Evolutionary conservation across 2,113 vertebrate genomes (phyloP).

Genomic region (Rhinoderma darwinii): DNA sequence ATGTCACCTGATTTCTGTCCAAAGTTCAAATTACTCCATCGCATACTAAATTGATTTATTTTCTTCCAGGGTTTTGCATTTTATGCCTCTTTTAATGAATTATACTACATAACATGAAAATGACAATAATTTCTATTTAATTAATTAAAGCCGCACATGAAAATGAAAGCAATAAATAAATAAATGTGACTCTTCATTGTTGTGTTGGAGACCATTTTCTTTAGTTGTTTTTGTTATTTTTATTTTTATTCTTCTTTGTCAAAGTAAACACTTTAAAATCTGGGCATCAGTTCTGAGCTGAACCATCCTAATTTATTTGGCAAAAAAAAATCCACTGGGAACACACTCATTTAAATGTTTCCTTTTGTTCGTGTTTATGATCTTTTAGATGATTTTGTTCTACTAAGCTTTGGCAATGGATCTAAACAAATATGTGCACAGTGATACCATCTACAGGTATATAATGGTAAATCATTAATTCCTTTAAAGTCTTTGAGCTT

Average conservation of each 20-base stretch:
- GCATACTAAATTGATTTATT: not conserved
- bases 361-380: slow-evolving; percentile 43
- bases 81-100: not conserved
- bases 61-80: not conserved
- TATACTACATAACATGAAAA: not conserved
- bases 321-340: slow-evolving; percentile 42
- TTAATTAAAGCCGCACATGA: not conserved
- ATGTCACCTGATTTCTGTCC: not conserved
- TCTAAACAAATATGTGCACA: not conserved
- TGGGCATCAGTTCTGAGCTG: slow-evolving; percentile 38
- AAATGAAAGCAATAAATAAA: slow-evolving; percentile 24
- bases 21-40: not conserved
- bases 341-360: slow-evolving; percentile 31
- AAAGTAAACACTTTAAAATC: slow-evolving; percentile 50
- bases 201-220: not conserved
- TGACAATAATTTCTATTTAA: not conserved
- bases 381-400: slow-evolving; percentile 45
- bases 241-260: not conserved
- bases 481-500: not conserved
- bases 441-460: slow-evolving; percentile 23
- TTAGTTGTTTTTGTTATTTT: not conserved
- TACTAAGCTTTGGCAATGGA: slow-evolving; percentile 27
- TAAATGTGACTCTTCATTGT: not conserved
- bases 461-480: not conserved
- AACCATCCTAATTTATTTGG: slow-evolving; percentile 47